Conservation (phyloP, 2,888 invertebrate species). For the Dilophus febrilis region DNA sequence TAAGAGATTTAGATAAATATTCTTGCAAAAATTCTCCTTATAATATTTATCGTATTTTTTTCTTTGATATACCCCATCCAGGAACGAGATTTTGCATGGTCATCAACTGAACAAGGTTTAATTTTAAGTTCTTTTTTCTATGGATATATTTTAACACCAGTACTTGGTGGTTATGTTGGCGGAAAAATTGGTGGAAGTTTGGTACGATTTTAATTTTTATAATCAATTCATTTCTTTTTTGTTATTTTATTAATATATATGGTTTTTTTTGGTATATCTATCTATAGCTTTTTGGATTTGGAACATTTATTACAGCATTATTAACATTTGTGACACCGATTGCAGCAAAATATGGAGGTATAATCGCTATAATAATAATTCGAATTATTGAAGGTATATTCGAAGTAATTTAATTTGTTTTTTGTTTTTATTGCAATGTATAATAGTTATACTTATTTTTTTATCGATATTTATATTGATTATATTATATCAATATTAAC, state of each 20-base stretch:
- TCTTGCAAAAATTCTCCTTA: neutral
- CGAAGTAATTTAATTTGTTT: conserved; percentile 35
- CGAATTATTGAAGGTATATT: conserved; percentile 54
- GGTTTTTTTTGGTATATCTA: too few relatives aligned
- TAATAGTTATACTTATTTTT: too few relatives aligned
- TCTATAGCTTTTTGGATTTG: conserved; percentile 58
- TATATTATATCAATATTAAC: too few relatives aligned
- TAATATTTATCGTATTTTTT: too few relatives aligned
- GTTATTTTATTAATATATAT: too few relatives aligned
- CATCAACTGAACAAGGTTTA: conserved; percentile 54
- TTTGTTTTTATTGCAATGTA: too few relatives aligned
- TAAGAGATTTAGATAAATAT: conserved; percentile 24
- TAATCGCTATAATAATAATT: conserved; percentile 46
- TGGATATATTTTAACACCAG: conserved; percentile 70
- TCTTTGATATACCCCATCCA: conserved; percentile 22
- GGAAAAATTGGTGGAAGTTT: conserved; percentile 72
- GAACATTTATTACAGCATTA: conserved; percentile 59
- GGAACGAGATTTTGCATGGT: conserved; percentile 68
- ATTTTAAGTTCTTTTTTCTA: conserved; percentile 79
- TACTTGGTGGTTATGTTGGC: conserved; percentile 70
- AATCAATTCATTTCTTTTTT: too few relatives aligned
- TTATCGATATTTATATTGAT: too few relatives aligned
- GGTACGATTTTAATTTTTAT: too few relatives aligned
- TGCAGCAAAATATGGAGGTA: conserved; percentile 44
- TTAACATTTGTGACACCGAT: conserved; percentile 67